Evolutionary conservation across 2,888 invertebrate species (phyloP).

Genomic region (Ptychoptera albimana): DNA sequence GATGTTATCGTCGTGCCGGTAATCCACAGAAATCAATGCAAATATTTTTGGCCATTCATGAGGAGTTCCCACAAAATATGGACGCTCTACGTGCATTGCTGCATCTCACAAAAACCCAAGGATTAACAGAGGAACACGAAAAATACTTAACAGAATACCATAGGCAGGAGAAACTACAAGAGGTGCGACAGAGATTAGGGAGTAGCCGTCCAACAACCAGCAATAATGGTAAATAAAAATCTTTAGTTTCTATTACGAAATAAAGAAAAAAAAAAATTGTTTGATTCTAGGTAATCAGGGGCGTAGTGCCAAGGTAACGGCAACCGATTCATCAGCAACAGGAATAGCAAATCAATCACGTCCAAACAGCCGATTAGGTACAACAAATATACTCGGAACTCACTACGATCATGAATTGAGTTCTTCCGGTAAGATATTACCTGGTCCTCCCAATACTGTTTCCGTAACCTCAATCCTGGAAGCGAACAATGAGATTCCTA

Average conservation of each 20-base stretch:
- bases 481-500: too few relatives aligned
- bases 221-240: too few relatives aligned
- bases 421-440: background rate
- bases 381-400: too few relatives aligned
- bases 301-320: too few relatives aligned
- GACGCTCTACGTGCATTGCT: slow-evolving; percentile 64
- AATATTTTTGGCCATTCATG: slow-evolving; percentile 43
- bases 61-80: slow-evolving; percentile 84
- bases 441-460: too few relatives aligned
- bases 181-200: slow-evolving; percentile 20
- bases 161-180: slow-evolving; percentile 35
- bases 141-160: slow-evolving; percentile 73
- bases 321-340: too few relatives aligned
- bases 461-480: too few relatives aligned
- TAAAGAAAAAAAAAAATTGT: too few relatives aligned
- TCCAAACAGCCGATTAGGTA: too few relatives aligned
- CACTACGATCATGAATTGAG: background rate
- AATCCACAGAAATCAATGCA: slow-evolving; percentile 35
- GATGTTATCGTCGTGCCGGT: slow-evolving; percentile 67
- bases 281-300: too few relatives aligned
- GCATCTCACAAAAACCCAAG: slow-evolving; percentile 40
- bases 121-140: slow-evolving; percentile 67
- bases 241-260: too few relatives aligned
- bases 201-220: slow-evolving; percentile 11
- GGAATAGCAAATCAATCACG: too few relatives aligned